Percentiles rank a stretch among this genome's conserved stretches.
These are phyloP conservation scores for Coendou prehensilis DNA, from an alignment of 2,797 vertebrate genomes.

Conservation along the genomic window DNA sequence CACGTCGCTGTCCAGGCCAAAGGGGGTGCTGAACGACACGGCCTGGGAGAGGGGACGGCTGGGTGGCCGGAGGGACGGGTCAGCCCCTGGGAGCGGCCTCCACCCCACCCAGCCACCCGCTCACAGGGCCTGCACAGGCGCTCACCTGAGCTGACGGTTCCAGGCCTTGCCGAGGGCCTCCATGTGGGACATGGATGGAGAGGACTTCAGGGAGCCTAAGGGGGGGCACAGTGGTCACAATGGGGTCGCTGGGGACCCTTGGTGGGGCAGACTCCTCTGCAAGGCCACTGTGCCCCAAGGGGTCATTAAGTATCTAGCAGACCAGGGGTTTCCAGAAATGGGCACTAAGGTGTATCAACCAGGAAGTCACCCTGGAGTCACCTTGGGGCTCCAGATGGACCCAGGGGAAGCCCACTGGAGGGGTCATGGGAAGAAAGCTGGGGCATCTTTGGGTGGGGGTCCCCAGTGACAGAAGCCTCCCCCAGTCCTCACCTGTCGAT, in stretches of 20 bases:
- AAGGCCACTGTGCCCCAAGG: neutral
- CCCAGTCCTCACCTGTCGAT: conserved; percentile 90
- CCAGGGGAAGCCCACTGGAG: neutral
- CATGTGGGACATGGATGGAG: conserved; percentile 96
- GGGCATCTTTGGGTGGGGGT: neutral
- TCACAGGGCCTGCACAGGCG: fast-evolving
- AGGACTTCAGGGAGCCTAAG: conserved; percentile 95
- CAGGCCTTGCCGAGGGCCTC: conserved; percentile 94
- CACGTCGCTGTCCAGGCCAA: conserved; percentile 97
- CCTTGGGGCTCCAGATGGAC: neutral
- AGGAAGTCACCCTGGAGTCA: neutral
- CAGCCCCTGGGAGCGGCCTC: conserved; percentile 85
- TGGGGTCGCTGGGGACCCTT: neutral
- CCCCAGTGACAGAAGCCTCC: neutral
- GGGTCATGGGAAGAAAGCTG: neutral
- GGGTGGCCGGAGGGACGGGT: conserved; percentile 65
- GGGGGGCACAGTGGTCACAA: neutral
- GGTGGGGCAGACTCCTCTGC: neutral
- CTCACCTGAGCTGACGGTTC: conserved; percentile 94
- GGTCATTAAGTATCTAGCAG: neutral
- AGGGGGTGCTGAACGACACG: conserved; percentile 97
- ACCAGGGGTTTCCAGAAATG: neutral
- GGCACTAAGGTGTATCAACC: neutral
- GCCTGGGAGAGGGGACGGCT: conserved; percentile 93
- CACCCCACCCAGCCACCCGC: neutral